Conservation (phyloP, 2,113 vertebrate genomes). For the Vidua chalybeata region DNA sequence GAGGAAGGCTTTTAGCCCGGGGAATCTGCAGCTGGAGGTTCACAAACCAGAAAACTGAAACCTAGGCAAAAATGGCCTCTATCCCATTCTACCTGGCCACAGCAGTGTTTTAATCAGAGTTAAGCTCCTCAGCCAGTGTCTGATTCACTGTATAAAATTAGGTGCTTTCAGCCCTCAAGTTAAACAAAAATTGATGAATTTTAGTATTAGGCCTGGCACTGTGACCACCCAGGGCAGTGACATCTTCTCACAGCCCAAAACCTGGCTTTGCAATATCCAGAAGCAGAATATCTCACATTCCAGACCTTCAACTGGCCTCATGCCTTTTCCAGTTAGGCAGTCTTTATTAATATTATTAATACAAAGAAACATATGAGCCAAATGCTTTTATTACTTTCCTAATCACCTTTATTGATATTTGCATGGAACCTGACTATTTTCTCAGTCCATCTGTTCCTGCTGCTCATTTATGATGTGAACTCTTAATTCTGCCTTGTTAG, state of each 20-base stretch:
- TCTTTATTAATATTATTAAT: neutral
- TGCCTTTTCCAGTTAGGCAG: neutral
- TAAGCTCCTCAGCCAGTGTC: neutral
- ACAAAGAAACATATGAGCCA: neutral
- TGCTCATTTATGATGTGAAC: constrained; percentile 26
- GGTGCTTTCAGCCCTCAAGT: neutral
- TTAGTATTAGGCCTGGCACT: neutral
- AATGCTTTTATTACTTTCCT: neutral
- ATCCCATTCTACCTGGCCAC: neutral
- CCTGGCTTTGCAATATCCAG: neutral
- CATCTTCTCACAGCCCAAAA: neutral
- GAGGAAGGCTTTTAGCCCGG: neutral
- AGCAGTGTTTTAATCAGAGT: neutral
- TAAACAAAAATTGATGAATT: neutral
- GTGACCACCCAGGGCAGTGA: neutral
- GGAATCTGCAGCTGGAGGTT: neutral
- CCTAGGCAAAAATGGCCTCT: neutral
- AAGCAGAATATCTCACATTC: neutral
- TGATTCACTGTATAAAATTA: neutral
- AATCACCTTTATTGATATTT: constrained; percentile 49
- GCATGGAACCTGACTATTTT: constrained; percentile 24
- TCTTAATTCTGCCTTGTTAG: constrained; percentile 35
- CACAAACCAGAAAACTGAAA: neutral
- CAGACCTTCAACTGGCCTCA: neutral
- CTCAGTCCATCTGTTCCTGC: constrained; percentile 46